phyloP scores from a whole-genome alignment of 2,888 invertebrate genomes.

The Blera fallax region DNA sequence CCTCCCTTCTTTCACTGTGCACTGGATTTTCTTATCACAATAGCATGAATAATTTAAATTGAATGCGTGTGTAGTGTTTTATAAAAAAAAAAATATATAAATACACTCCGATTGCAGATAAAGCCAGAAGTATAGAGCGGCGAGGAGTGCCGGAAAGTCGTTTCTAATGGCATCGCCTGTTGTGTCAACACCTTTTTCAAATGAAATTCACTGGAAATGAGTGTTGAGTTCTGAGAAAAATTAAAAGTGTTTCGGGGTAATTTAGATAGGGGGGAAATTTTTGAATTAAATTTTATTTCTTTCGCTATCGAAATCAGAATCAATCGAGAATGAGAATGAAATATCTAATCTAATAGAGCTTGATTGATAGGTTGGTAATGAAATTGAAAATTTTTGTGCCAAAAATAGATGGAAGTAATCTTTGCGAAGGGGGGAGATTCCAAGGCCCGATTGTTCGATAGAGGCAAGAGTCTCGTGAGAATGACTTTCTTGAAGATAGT shows the following conservation, averaged over 20 bases:
- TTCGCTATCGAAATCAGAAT: background rate
- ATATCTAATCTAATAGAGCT: background rate
- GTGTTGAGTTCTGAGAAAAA: background rate
- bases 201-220: constrained; percentile 2
- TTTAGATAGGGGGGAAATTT: constrained; percentile 3
- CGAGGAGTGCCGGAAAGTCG: background rate
- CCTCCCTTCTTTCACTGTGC: background rate
- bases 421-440: background rate
- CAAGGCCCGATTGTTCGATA: background rate
- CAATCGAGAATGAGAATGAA: background rate
- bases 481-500: background rate
- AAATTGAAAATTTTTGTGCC: background rate
- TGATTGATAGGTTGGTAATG: background rate
- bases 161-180: background rate
- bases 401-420: background rate
- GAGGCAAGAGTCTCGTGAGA: background rate
- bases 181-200: constrained; percentile 2
- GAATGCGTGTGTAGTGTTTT: background rate
- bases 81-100: background rate
- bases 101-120: constrained; percentile 19
- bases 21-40: constrained; percentile 36
- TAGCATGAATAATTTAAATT: constrained; percentile 28
- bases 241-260: constrained; percentile 11
- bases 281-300: background rate
- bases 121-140: background rate